Evolutionary conservation across 64 coral and sea anemone species (phyloP).

Genomic region (Porites lutea): DNA sequence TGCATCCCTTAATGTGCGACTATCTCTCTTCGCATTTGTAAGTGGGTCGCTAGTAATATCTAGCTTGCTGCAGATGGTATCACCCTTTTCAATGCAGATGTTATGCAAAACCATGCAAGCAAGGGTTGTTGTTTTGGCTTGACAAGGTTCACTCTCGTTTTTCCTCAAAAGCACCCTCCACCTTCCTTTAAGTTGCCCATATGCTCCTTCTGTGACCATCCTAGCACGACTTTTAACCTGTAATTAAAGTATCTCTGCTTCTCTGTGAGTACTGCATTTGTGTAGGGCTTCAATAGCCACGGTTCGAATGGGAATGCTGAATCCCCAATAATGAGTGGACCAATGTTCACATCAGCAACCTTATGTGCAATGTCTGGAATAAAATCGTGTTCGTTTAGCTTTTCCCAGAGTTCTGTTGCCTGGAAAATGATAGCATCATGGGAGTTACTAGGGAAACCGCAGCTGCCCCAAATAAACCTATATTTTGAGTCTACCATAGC

Average conservation of each 20-base stretch:
- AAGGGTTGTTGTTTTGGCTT: constrained; percentile 47
- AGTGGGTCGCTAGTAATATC: constrained; percentile 15
- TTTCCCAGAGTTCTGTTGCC: constrained; percentile 28
- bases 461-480: constrained; percentile 38
- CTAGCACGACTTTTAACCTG: constrained; percentile 20
- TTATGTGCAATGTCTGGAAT: constrained; percentile 51
- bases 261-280: background rate
- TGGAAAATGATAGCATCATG: constrained; percentile 55
- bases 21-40: constrained; percentile 31
- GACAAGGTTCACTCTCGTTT: constrained; percentile 12
- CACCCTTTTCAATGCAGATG: constrained; percentile 24
- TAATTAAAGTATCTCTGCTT: constrained; percentile 24
- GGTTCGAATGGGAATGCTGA: constrained; percentile 31
- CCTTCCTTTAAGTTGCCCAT: constrained; percentile 51
- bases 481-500: constrained; percentile 52
- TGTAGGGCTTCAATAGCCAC: constrained; percentile 60
- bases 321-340: constrained; percentile 36
- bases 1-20: constrained; percentile 4
- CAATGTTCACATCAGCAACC: background rate
- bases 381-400: background rate
- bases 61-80: background rate
- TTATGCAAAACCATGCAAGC: constrained; percentile 55
- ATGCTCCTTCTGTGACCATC: constrained; percentile 16
- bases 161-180: constrained; percentile 44
- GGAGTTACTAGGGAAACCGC: constrained; percentile 47